Base-by-base conservation (phyloP, 2,888 invertebrate species). In the Drosophila trichaetosa region DNA sequence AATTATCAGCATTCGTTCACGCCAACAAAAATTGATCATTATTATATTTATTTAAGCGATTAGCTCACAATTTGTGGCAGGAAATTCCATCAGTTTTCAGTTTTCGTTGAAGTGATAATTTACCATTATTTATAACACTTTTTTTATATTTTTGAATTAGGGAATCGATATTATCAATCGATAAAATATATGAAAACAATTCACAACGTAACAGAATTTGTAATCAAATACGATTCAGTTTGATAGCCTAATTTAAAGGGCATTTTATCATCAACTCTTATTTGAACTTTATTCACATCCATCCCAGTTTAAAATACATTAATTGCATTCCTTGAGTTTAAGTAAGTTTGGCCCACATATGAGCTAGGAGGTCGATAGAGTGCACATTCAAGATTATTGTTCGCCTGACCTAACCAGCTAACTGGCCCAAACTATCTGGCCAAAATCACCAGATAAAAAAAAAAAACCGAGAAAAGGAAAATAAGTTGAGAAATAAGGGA, bases 401-500 rank as follows among this genome's bases (percentile, higher is more conserved):
- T 80, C 68, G 78, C 80, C 71, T 80, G 78, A 80, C 80, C 80
- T 72, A 72, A 76, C 67, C 80, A 60, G 57, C 71, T 68, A 76
- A 76, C 65, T 68, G 72, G 67, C 68, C 42, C 58, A 57, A 80
- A 80, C 78, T 80, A 78, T 76, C 73, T 79, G 69, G 77, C 52
- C 53, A 79, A 71, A 79, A 75, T 67, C 76, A 56, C 63, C 61
- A 61, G 59, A 72, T 67, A 38, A 56, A 13, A 57, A 52, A 57
- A 52, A 58, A 27, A 29, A 24, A 34, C 1, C 21, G 21, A 34
- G 10, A 56, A 61, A 38, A 46, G 42, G 21, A 67, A 51, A 60
- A 53, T 46, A 72, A 60, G 75, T 52, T 68, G 49, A 66, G 72
- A 80, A 76, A 65, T 63, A 63, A 61, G 52, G 63, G 66, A 72